Percentiles rank a stretch among this genome's conserved stretches.
These are phyloP conservation scores for Brachionus calyciflorus DNA, from an alignment of 1,140 invertebrate species.

Conservation along the genomic window DNA sequence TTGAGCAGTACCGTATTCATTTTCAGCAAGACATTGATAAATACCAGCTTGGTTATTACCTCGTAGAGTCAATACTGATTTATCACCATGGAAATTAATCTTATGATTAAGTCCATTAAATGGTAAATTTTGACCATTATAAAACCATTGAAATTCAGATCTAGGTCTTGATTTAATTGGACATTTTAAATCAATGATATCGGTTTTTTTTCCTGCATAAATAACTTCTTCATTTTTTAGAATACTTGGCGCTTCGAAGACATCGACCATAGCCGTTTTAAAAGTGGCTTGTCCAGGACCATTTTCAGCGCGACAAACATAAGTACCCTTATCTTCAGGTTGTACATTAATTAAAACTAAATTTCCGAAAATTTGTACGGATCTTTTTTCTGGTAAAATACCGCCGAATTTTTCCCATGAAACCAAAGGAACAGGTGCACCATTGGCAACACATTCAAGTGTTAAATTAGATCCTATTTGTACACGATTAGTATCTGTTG, in stretches of 20 bases:
- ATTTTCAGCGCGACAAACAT: conserved; percentile 67
- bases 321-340: conserved; percentile 68
- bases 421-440: conserved; percentile 2
- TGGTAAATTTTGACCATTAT: conserved; percentile 72
- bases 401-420: conserved; percentile 45
- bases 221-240: conserved; percentile 65
- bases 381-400: conserved; percentile 2
- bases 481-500: background rate
- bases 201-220: conserved; percentile 68
- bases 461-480: conserved; percentile 17
- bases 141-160: conserved; percentile 74
- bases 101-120: conserved; percentile 55
- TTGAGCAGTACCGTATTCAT: conserved; percentile 70
- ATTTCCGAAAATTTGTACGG: conserved; percentile 61
- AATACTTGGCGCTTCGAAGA: conserved; percentile 64
- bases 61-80: background rate
- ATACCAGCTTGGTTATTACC: conserved; percentile 67
- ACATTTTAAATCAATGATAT: conserved; percentile 68
- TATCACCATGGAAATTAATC: conserved; percentile 49
- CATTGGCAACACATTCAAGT: conserved; percentile 44
- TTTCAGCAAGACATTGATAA: conserved; percentile 81
- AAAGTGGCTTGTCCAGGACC: conserved; percentile 51
- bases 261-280: conserved; percentile 42
- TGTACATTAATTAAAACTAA: conserved; percentile 67
- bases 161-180: conserved; percentile 68